Evolutionary conservation across 2,888 invertebrate genomes (phyloP), one percentile per base, ranked within the genome.

Genomic region (Andrena haemorrhoa): DNA sequence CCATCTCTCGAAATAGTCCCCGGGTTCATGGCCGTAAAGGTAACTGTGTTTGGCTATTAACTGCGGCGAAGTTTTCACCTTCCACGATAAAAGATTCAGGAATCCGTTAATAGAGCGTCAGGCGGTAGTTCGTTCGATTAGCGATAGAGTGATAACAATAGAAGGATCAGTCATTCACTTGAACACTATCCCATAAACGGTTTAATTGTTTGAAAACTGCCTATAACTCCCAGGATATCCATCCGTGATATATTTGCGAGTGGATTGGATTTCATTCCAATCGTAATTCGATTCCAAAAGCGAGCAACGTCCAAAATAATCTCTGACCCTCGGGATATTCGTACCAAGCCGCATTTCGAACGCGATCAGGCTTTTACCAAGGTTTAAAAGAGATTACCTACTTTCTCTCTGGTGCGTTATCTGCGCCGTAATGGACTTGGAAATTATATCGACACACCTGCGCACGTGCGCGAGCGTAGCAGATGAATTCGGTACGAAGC

Each of bases 371-470:
- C 41, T 68, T 66, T 66, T 31, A 56, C 31, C n/a, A 31, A 23
- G 41, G 74, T 56, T 74, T 74, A 72, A 2, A 29, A 31, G 41
- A 66, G 56, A 66, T 74, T 74, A 66, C 5, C 26, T 31, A 51
- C 10, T 31, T 56, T 10, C 10, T 23, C 56, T 10, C 20, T 16
- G 12, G 16, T 29, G 29, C 74, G 58, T 51, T 16, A 31, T 29
- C 12, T 47, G 29, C n/a, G 16, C 31, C 47, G 12, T 5, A 65
- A 65, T n/a, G n/a, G 68, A 23, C n/a, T 10, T 49, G 33, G 20
- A 35, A 75, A 69, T 75, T 69, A n/a, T 35, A 10, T 12, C 56
- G 23, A 4, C 8, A 10, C 23, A 8, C 41, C 16, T 2, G 41
- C 16, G 0, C 31, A 8, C 16, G 49, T 26, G 58, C 26, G 49